Conservation (phyloP, 2,113 vertebrate species). For the Hypanus sabinus region DNA sequence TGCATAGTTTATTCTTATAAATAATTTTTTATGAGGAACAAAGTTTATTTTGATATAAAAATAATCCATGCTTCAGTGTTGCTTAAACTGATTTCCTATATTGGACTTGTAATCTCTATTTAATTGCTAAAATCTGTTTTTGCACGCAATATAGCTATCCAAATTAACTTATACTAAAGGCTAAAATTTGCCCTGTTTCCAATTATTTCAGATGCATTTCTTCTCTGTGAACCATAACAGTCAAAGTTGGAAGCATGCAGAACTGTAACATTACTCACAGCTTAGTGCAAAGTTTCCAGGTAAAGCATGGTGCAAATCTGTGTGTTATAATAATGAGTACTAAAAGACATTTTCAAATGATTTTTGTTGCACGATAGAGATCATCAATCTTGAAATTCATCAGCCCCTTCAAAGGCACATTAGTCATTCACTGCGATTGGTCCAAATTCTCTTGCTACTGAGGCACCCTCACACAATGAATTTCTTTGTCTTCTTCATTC, state of each 20-base stretch:
- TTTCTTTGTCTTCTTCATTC: too few species aligned
- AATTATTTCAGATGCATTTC: neutral
- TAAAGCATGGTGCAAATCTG: neutral
- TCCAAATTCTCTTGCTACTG: too few species aligned
- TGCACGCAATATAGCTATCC: neutral
- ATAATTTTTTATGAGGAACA: too few species aligned
- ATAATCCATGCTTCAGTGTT: neutral
- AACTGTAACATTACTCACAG: neutral
- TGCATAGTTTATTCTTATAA: too few species aligned
- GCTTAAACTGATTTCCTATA: neutral
- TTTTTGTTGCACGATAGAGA: neutral
- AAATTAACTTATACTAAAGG: neutral
- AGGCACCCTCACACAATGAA: too few species aligned
- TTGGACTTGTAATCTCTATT: neutral
- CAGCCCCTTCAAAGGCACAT: neutral
- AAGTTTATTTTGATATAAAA: too few species aligned
- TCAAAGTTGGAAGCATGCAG: neutral
- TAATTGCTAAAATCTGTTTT: conserved; percentile 5
- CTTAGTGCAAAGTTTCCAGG: neutral
- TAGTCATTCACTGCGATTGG: too few species aligned
- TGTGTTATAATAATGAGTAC: neutral
- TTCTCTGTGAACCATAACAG: neutral
- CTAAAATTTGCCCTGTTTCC: neutral
- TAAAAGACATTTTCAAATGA: neutral
- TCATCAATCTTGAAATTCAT: neutral